phyloP scores from a whole-genome alignment of 2,797 vertebrate species.

The Tympanoctomys barrerae region DNA sequence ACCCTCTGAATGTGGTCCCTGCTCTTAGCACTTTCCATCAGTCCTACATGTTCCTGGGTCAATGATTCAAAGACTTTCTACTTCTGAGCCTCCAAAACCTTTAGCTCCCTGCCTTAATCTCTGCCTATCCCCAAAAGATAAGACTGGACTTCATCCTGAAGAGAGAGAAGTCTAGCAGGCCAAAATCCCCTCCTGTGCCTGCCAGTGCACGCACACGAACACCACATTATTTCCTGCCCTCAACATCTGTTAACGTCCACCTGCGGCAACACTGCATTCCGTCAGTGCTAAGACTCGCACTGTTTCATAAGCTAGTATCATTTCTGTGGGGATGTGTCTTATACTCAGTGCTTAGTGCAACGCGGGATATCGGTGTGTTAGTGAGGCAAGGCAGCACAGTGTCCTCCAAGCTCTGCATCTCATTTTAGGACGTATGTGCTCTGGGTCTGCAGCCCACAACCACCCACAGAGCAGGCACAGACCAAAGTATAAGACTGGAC shows the following conservation, averaged over 20 bases:
- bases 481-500: neutral
- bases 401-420: neutral
- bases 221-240: neutral
- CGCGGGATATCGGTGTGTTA: neutral
- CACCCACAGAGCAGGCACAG: neutral
- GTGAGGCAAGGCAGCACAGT: neutral
- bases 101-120: neutral
- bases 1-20: neutral
- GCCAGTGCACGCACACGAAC: neutral
- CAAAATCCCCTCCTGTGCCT: neutral
- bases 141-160: neutral
- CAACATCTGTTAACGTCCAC: neutral
- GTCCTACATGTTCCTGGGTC: neutral
- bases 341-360: neutral
- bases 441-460: neutral
- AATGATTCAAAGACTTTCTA: neutral
- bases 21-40: neutral
- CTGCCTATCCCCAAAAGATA: neutral
- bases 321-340: neutral
- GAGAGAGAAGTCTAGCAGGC: neutral
- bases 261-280: neutral
- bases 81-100: neutral
- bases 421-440: neutral
- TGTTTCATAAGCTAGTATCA: neutral
- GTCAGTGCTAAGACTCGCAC: neutral